Conservation (phyloP, 2,888 invertebrate genomes). For the Drosophila tanythrix region DNA sequence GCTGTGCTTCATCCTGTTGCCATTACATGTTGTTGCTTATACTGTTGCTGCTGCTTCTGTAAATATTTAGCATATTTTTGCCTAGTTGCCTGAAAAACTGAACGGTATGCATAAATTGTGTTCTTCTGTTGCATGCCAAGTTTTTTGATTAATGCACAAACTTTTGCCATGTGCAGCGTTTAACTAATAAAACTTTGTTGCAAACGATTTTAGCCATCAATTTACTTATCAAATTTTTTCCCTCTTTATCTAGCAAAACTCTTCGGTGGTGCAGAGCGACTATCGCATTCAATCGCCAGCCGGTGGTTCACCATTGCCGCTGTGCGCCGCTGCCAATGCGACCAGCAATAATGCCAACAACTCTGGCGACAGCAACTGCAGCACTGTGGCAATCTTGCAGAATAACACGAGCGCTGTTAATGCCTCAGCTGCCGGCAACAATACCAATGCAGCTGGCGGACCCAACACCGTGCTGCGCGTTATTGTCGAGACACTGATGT, state of each 20-base stretch:
- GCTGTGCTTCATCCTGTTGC: constrained; percentile 38
- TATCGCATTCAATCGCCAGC: constrained; percentile 87
- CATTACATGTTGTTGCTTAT: constrained; percentile 28
- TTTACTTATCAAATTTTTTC: constrained; percentile 30
- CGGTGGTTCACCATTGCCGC: constrained; percentile 88
- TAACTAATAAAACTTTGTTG: constrained; percentile 49
- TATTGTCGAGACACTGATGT: constrained; percentile 99
- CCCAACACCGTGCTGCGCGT: constrained; percentile 98
- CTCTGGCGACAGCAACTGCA: constrained; percentile 78
- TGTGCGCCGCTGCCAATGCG: constrained; percentile 85
- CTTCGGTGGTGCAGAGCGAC: constrained; percentile 92
- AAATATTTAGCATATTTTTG: constrained; percentile 67
- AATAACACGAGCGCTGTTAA: constrained; percentile 84
- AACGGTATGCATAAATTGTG: constrained; percentile 62
- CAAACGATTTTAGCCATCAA: constrained; percentile 40
- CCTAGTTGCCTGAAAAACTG: constrained; percentile 48
- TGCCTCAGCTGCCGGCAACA: constrained; percentile 84
- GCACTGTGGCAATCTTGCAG: constrained; percentile 86
- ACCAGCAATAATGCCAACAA: constrained; percentile 77
- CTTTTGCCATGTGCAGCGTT: constrained; percentile 51
- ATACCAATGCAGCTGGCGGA: constrained; percentile 87
- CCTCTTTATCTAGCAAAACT: constrained; percentile 87
- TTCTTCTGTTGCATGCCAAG: constrained; percentile 33
- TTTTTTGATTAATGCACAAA: constrained; percentile 73
- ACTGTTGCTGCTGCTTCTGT: constrained; percentile 26